A percentile compares a stretch with the other conserved stretches of the same genome.
These are phyloP conservation scores for Palythoa heliodiscus DNA, from an alignment of 92 coral and sea anemone genomes.

Conservation along the genomic window DNA sequence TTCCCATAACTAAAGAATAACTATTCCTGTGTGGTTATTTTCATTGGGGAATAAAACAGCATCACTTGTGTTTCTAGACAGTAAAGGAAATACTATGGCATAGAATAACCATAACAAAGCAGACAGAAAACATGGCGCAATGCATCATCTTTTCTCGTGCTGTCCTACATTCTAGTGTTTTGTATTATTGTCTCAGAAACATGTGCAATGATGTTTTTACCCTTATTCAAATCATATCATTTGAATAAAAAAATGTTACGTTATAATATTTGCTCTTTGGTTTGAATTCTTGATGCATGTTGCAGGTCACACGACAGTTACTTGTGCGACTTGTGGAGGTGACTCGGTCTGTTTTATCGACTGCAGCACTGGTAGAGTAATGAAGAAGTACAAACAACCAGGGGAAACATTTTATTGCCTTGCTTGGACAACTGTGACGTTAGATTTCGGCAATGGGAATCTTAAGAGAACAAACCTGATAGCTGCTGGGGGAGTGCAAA, in stretches of 20 bases:
- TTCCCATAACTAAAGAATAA: too few species aligned
- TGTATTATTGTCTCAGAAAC: too few species aligned
- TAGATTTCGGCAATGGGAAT: slow-evolving; percentile 72
- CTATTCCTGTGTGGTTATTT: too few species aligned
- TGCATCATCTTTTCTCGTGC: too few species aligned
- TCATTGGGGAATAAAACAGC: too few species aligned
- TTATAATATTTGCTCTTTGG: not conserved
- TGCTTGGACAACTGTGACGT: slow-evolving; percentile 93
- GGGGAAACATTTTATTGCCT: slow-evolving; percentile 97
- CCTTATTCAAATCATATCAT: too few species aligned
- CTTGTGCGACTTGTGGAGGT: slow-evolving; percentile 99
- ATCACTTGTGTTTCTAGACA: too few species aligned
- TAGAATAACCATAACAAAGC: too few species aligned
- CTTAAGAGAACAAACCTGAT: slow-evolving; percentile 76
- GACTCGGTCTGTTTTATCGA: slow-evolving; percentile 98
- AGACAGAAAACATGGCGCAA: too few species aligned
- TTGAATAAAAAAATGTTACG: not conserved
- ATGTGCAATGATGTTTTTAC: too few species aligned
- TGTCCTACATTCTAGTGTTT: too few species aligned
- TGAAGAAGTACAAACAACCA: slow-evolving; percentile 97
- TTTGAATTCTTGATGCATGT: not conserved
- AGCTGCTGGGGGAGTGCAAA: slow-evolving; percentile 93
- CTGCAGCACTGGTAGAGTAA: slow-evolving; percentile 91
- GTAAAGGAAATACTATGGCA: too few species aligned
- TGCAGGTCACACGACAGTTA: slow-evolving; percentile 81